phyloP scores from a whole-genome alignment of 2,797 vertebrate species.

The Cyclopterus lumpus region DNA sequence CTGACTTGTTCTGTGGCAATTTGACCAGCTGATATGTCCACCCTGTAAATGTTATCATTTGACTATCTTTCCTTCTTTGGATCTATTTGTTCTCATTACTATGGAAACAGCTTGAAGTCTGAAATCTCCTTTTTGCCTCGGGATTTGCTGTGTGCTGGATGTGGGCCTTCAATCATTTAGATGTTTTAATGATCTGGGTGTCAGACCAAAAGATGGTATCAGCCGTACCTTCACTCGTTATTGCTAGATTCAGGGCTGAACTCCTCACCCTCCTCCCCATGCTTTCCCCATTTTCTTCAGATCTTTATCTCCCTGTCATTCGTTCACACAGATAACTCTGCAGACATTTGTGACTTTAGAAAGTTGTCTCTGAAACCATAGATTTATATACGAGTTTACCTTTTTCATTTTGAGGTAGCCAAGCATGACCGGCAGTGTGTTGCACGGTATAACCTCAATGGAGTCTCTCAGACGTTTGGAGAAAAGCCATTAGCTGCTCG shows the following conservation, averaged over 20 bases:
- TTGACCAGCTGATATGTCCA: not conserved
- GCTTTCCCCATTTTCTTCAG: slow-evolving; percentile 41
- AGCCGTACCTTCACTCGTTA: slow-evolving; percentile 48
- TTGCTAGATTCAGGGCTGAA: slow-evolving; percentile 54
- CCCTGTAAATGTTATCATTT: not conserved
- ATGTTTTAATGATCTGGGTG: slow-evolving; percentile 64
- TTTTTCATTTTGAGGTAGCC: slow-evolving; percentile 2
- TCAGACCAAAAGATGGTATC: slow-evolving; percentile 63
- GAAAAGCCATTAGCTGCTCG: slow-evolving; percentile 43
- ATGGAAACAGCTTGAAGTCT: slow-evolving; percentile 27
- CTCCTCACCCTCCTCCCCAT: slow-evolving; percentile 52
- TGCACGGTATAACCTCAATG: slow-evolving; percentile 1
- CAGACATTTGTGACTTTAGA: slow-evolving; percentile 36
- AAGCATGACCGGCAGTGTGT: slow-evolving; percentile 18
- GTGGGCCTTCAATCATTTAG: slow-evolving; percentile 44
- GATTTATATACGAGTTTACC: slow-evolving; percentile 7
- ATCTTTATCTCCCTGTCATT: slow-evolving; percentile 64
- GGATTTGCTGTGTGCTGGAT: slow-evolving; percentile 25
- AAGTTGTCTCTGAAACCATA: slow-evolving; percentile 32
- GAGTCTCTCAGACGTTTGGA: slow-evolving; percentile 44
- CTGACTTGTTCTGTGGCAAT: not conserved
- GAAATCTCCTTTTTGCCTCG: slow-evolving; percentile 23
- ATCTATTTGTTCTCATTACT: slow-evolving; percentile 19
- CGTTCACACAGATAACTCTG: slow-evolving; percentile 41
- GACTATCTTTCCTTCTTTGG: not conserved